Percentiles rank a stretch among this genome's conserved stretches.
Evolutionary conservation across 2,113 vertebrate species (phyloP).

Genomic region (Phalacrocorax brasilianus): DNA sequence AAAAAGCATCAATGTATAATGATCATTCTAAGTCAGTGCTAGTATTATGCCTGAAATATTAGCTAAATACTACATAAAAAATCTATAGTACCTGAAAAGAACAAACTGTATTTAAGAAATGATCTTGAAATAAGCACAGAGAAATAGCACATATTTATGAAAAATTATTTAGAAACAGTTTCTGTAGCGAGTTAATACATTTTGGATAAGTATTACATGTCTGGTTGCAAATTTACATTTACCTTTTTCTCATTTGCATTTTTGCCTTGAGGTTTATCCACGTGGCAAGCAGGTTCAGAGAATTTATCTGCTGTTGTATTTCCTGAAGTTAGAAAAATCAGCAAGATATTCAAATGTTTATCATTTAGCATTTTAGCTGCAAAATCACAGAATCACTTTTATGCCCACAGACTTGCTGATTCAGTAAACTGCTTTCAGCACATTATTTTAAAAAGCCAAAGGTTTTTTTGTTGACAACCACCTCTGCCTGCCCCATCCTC

Average conservation of each 20-base stretch:
- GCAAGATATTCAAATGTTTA: background rate
- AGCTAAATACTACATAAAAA: background rate
- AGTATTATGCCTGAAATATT: background rate
- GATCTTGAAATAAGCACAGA: background rate
- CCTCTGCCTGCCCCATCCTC: background rate
- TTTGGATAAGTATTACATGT: background rate
- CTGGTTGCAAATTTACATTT: background rate
- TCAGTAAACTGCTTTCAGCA: background rate
- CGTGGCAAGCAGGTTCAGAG: background rate
- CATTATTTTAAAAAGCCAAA: background rate
- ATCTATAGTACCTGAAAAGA: background rate
- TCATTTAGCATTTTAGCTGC: background rate
- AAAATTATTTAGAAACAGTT: background rate
- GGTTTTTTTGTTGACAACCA: background rate
- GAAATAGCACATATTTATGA: background rate
- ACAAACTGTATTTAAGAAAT: background rate
- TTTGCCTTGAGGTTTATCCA: background rate
- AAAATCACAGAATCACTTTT: background rate
- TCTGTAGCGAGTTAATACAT: background rate
- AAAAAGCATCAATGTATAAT: background rate
- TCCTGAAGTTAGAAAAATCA: background rate
- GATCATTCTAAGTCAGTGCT: background rate
- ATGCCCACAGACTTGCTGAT: background rate
- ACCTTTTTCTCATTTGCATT: constrained; percentile 35
- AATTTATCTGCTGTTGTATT: background rate